Evolutionary conservation across 1,140 invertebrate genomes (phyloP).

Genomic region (Lepidurus arcticus): DNA sequence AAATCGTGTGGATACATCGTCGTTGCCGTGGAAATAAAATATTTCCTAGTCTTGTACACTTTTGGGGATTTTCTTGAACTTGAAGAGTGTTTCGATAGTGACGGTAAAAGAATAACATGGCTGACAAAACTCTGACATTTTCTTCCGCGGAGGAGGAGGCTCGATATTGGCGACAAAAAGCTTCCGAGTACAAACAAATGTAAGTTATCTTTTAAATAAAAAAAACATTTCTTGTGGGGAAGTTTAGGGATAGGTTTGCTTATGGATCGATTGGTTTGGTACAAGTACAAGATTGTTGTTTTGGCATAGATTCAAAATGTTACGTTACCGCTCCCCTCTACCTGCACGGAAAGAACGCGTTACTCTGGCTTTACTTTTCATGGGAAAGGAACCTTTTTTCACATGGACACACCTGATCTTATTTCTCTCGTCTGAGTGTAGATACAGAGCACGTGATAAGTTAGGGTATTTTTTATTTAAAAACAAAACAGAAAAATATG

Average conservation of each 20-base stretch:
- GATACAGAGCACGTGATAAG: background rate
- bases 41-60: no score
- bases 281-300: background rate
- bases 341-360: background rate
- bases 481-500: no score
- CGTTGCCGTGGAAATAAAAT: no score
- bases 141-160: constrained; percentile 31
- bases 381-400: background rate
- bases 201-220: background rate
- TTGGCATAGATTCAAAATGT: constrained; percentile 2
- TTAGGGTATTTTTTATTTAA: background rate
- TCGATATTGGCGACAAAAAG: constrained; percentile 32
- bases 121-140: constrained; percentile 24
- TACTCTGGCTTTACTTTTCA: background rate
- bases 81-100: no score
- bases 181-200: constrained; percentile 30
- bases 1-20: no score
- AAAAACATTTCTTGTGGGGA: background rate
- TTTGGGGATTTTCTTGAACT: no score
- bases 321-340: constrained; percentile 1
- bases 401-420: background rate
- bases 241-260: background rate
- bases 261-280: background rate
- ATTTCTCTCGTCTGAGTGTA: background rate
- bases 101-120: background rate